phyloP scores from a whole-genome alignment of 2,797 vertebrate species.

The Rhinatrema bivittatum region DNA sequence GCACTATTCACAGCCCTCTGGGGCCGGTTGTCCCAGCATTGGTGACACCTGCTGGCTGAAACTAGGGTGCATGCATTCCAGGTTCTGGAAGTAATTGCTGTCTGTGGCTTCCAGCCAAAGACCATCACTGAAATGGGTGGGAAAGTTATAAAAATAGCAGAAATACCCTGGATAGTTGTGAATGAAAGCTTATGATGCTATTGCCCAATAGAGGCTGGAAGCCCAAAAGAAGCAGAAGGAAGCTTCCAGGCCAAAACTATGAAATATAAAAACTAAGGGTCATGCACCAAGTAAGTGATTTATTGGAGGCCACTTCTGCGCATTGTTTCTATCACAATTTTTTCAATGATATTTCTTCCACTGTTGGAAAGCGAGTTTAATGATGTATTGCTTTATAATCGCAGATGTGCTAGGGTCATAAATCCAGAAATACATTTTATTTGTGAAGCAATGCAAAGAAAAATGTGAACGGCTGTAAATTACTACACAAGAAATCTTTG shows the following conservation, averaged over 20 bases:
- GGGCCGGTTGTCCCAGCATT: no score
- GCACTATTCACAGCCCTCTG: no score
- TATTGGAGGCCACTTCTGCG: neutral
- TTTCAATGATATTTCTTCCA: neutral
- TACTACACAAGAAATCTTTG: neutral
- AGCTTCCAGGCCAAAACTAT: no score
- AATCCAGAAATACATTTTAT: neutral
- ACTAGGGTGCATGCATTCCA: no score
- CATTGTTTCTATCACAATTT: neutral
- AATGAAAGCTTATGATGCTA: fast-evolving
- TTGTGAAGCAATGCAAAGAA: slow-evolving; percentile 9
- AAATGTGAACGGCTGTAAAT: slow-evolving; percentile 2
- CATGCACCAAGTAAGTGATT: neutral
- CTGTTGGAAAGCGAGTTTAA: neutral
- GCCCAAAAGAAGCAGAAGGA: slow-evolving; percentile 1
- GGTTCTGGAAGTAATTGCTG: no score
- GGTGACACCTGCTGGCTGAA: no score
- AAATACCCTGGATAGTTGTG: neutral
- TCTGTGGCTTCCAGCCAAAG: no score
- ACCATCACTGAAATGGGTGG: no score
- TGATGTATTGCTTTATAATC: neutral
- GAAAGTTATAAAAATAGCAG: no score
- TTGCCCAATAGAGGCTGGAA: neutral
- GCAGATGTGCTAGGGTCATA: fast-evolving
- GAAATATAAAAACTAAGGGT: no score